A percentile compares a stretch with the other conserved stretches of the same genome.
Conservation (phyloP, 1,140 invertebrate genomes). For the Dendroctonus valens region DNA sequence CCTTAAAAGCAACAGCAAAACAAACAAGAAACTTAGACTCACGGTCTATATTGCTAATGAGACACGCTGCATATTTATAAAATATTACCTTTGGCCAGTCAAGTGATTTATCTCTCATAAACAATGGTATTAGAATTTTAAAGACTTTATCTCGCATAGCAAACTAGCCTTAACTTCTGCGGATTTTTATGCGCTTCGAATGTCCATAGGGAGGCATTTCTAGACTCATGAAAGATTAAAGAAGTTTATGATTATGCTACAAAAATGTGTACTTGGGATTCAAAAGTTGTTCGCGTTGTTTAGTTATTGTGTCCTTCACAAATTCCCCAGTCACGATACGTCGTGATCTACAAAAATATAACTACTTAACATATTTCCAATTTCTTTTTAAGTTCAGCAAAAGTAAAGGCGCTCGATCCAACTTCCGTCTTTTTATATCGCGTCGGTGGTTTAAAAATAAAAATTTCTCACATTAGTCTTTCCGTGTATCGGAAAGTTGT, state of each 20-base stretch:
- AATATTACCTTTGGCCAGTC: constrained; percentile 13
- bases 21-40: neutral
- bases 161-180: neutral
- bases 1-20: too few species aligned
- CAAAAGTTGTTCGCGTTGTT: too few species aligned
- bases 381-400: neutral
- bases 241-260: too few species aligned
- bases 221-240: too few species aligned
- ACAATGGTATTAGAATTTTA: constrained; percentile 16
- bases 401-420: neutral
- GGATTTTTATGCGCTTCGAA: too few species aligned
- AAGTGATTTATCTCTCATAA: constrained; percentile 6
- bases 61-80: constrained; percentile 10
- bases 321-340: too few species aligned
- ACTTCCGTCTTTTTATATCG: constrained; percentile 5
- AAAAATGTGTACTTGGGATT: too few species aligned
- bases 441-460: constrained; percentile 10
- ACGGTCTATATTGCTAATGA: constrained; percentile 10
- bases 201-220: too few species aligned
- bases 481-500: constrained; percentile 4
- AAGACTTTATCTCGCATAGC: constrained; percentile 4
- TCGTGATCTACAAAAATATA: too few species aligned
- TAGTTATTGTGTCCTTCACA: too few species aligned
- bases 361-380: too few species aligned
- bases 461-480: constrained; percentile 15